Evolutionary conservation across 2,888 invertebrate genomes (phyloP), one percentile per base, ranked within the genome.

Genomic region (Drosophila fulvimacula): DNA sequence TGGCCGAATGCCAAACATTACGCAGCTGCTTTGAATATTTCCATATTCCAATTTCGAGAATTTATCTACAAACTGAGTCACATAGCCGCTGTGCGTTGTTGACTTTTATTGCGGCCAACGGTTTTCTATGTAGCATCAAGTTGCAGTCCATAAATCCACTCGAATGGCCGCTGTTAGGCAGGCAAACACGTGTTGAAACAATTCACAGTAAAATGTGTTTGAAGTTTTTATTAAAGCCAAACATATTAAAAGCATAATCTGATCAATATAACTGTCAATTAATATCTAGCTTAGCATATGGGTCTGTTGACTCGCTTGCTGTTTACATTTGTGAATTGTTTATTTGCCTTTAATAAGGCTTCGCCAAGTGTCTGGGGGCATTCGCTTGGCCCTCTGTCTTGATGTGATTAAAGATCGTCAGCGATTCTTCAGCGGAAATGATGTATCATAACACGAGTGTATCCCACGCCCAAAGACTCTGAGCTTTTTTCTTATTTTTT

Each of bases 1-100:
- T 90, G 89, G 90, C 89, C 68, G 51, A 48, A 61, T 90, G 90
- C 89, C 90, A 82, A 78, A 85, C 75, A 87, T 90, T 85, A 83
- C 82, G 80, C 89, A 84, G 85, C 78, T 82, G 81, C 48, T 80
- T 70, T 79, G 76, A 38, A 51, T 57, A 60, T 85, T 67, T 44
- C 51, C 65, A 60, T 76, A 64, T 81, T 32, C 42, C 32, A 85
- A 73, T 79, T 78, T 71, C 53, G 21, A 11, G n/a, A 38, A 60
- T 76, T 36, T 69, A 38, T 32, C 63, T 71, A 61, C 32, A 44
- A 64, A 75, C 71, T 69, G 67, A 78, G 60, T 74, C 70, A 75
- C 71, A 53, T 64, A 46, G 36, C 11, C 46, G 21, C 36, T 48
- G 27, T 24, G 34, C 51, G 27, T 19, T 62, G 24, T 48, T 39